phyloP scores from a whole-genome alignment of 2,797 vertebrate genomes.

The Halcyon leucocephala region DNA sequence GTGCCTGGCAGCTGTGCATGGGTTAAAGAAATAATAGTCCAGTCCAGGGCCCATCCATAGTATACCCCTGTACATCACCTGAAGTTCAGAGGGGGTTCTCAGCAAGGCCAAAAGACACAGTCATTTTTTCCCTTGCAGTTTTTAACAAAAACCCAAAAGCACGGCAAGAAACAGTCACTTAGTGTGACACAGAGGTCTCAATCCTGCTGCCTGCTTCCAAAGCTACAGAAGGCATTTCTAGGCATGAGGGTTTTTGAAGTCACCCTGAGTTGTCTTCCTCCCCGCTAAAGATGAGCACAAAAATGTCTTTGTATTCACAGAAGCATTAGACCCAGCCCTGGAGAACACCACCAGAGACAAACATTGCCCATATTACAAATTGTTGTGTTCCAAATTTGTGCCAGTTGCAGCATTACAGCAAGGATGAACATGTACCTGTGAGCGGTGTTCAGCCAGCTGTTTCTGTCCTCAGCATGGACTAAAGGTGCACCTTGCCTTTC shows the following conservation, averaged over 20 bases:
- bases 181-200: neutral
- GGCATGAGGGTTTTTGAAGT: neutral
- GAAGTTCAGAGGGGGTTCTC: neutral
- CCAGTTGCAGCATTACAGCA: neutral
- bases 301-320: neutral
- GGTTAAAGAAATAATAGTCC: neutral
- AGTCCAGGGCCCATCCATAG: neutral
- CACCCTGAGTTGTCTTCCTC: neutral
- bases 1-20: neutral
- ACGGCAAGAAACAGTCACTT: neutral
- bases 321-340: neutral
- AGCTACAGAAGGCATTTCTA: neutral
- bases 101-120: neutral
- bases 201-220: neutral
- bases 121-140: neutral
- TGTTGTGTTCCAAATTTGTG: neutral
- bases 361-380: neutral
- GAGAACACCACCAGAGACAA: neutral
- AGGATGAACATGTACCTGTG: fast-evolving
- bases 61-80: neutral
- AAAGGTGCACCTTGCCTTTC: neutral
- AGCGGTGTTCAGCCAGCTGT: neutral
- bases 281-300: neutral
- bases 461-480: neutral
- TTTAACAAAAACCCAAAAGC: neutral